Base-by-base conservation (phyloP, 2,113 vertebrate species). In the Furnarius figulus region DNA sequence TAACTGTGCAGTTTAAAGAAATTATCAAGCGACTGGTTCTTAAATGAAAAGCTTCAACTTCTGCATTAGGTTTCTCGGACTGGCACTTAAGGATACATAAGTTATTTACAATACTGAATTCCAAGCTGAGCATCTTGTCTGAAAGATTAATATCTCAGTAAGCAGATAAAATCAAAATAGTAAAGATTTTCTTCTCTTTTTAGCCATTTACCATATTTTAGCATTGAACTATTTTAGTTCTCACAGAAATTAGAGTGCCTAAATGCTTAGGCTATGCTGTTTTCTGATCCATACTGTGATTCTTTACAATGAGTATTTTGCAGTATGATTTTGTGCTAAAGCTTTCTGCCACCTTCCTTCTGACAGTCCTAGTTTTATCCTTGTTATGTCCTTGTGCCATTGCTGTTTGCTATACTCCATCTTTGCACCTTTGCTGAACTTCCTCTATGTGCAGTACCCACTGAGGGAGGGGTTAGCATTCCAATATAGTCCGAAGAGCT, bases 351-450 rank as follows among this genome's bases (percentile, higher is more conserved):
- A 1, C 10, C 8, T 55, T 62, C 37, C 49, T 81, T 42, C 21
- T 49, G 31, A 5, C 9, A 37, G 25, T 49, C 18, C 10, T 76
- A 50, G 9, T 44, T 85, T 89, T 76, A 35, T 18, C 25, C 47
- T 72, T 52, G 7, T 35, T 22, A 27, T 1, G 5, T 53, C 21
- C 28, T 68, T 47, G 5, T 46, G 17, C 8, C 14, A 4, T 33
- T 86, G 55, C 7, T 0, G 0, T 44, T 87, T 68, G 14, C 10
- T n/a, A 7, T 6, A 3, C 17, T 75, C 9, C 1, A 1, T 18
- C 3, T 44, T 75, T 37, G 81, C 13, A 8, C 3, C 14, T 82
- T 53, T 66, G 28, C 85, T 65, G 31, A 77, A 81, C 24, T 8
- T 76, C 35, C 18, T 67, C 21, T 3, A 0, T 15, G 9, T 9